Percentiles rank a stretch among this genome's conserved stretches.
phyloP scores from a whole-genome alignment of 2,113 vertebrate genomes.

The Rhynchomys soricoides region DNA sequence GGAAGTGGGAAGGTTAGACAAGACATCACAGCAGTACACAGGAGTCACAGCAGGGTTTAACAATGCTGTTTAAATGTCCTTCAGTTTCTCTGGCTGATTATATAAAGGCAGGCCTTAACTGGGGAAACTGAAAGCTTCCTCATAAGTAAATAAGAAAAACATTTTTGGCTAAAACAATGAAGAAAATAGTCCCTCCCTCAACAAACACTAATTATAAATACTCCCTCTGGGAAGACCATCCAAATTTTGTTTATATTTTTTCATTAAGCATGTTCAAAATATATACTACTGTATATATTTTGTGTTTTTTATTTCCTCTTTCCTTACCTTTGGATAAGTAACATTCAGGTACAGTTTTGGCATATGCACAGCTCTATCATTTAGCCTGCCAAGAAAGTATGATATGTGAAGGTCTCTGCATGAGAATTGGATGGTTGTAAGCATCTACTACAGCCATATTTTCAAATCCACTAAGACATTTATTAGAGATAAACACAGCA shows the following conservation, averaged over 20 bases:
- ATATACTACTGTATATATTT: neutral
- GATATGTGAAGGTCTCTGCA: neutral
- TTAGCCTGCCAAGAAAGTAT: neutral
- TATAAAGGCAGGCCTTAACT: neutral
- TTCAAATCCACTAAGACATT: slow-evolving; percentile 38
- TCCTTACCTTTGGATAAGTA: neutral
- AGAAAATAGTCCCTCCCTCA: neutral
- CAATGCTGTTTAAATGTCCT: neutral
- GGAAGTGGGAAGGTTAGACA: neutral
- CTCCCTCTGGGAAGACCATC: too few species aligned
- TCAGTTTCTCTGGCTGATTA: neutral
- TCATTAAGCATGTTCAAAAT: neutral
- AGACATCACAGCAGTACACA: neutral
- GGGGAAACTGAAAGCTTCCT: neutral
- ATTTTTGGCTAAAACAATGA: neutral
- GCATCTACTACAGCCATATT: neutral
- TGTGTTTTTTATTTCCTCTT: rapidly evolving
- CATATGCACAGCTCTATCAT: neutral
- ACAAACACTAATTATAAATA: neutral
- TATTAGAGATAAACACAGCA: neutral
- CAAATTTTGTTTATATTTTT: neutral
- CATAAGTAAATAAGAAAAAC: rapidly evolving
- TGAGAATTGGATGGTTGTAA: neutral
- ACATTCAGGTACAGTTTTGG: neutral
- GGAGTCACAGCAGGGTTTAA: neutral